Evolutionary conservation across 2,888 invertebrate genomes (phyloP).

Genomic region (Ornithoptera alexandrae): DNA sequence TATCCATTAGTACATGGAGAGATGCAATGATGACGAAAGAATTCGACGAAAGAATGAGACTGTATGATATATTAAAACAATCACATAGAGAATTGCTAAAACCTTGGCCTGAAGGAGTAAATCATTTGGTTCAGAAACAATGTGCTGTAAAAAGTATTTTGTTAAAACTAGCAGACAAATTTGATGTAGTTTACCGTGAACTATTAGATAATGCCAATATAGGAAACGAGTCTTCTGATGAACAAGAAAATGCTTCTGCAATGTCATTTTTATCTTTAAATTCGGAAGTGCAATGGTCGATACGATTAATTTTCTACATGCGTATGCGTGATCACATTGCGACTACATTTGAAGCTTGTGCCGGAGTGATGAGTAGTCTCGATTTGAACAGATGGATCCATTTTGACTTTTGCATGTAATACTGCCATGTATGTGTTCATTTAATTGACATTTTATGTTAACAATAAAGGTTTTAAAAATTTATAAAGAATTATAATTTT

Average conservation of each 20-base stretch:
- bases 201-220: constrained; percentile 35
- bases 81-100: constrained; percentile 56
- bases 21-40: constrained; percentile 56
- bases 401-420: constrained; percentile 60
- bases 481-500: neutral
- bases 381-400: constrained; percentile 68
- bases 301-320: constrained; percentile 56
- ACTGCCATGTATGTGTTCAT: neutral
- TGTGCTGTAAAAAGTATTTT: constrained; percentile 53
- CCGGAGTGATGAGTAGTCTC: constrained; percentile 63
- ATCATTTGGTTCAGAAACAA: constrained; percentile 52
- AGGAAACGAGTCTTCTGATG: constrained; percentile 15
- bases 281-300: constrained; percentile 9
- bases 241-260: constrained; percentile 15
- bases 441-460: neutral
- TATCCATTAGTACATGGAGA: constrained; percentile 63
- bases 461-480: neutral
- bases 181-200: constrained; percentile 53
- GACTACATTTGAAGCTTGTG: constrained; percentile 54
- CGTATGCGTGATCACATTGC: constrained; percentile 54
- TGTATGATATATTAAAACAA: constrained; percentile 50
- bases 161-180: constrained; percentile 51
- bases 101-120: constrained; percentile 63
- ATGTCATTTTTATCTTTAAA: constrained; percentile 11
- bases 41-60: constrained; percentile 63